Evolutionary conservation across 2,113 vertebrate species (phyloP), one percentile per base, ranked within the genome.

Genomic region (Morone chrysops): DNA sequence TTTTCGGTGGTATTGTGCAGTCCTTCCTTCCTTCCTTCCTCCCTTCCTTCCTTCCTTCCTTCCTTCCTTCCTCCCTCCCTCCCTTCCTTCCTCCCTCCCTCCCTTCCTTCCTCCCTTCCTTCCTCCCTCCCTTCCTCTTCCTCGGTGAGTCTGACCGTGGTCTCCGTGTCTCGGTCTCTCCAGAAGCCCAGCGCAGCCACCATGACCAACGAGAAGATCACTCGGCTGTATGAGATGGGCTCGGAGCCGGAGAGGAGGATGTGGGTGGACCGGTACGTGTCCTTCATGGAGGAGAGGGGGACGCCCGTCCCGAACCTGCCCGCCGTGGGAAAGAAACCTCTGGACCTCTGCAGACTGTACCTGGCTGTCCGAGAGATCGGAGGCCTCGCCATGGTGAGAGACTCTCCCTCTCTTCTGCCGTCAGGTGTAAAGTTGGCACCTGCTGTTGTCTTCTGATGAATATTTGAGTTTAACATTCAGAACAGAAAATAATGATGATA

Each of bases 241-340:
- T 94, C 76, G 0, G 97, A 99, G 90, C 96, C 97, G 0, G 98
- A 99, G 87, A 92, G 98, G 61, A 95, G 96, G 92, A 75, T 93
- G 73, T 99, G 98, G 98, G 96, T 97, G 0, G 97, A 98, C 89
- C 95, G 97, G 1, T 99, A 97, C 90, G 96, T 99, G 73, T 91
- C 94, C 0, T 99, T 98, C 94, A 99, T 99, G 98, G 97, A 99
- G 22, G 97, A 98, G 92, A 92, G 97, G 75, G 97, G 97, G 75
- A 97, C 97, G 0, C 96, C 97, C 0, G 96, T 98, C 51, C 92
- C 95, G 0, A 96, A 93, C 78, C 94, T 99, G 69, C 98, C 98
- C 0, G 96, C 96, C 0, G 97, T 99, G 59, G 97, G 97, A 79
- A 98, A 97, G 94, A 99, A 98, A 84, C 97, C 97, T 40, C 91